Base-by-base conservation (phyloP, 2,797 vertebrate species). In the Molossus molossus region DNA sequence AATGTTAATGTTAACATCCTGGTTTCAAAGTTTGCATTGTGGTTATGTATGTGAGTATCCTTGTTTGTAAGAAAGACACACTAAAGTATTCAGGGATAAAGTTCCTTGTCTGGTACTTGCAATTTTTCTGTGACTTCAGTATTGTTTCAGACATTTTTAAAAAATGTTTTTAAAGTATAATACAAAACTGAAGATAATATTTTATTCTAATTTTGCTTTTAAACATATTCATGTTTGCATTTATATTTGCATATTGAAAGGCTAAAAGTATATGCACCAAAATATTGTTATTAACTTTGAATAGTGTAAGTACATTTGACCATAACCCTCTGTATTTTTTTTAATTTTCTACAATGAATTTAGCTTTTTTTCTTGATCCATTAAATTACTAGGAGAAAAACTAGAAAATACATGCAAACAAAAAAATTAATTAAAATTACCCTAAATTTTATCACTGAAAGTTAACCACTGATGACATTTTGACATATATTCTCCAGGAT, bases 121-220 rank as follows among this genome's bases (percentile, higher is more conserved):
- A 82, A 50, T 14, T 67, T 77, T 58, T 53, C 69, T 91, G 9
- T 29, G 40, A 83, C 60, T 76, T 67, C 40, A 58, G 62, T 40
- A 64, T 94, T 70, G 55, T 40, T 70, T 94, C n/a, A 77, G 29
- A 70, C 33, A 55, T 53, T 70, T 70, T 81, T 10, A 55, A 90
- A 86, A 86, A 60, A 72, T 29, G 14, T 62, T 70, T 83, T 62
- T 48, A 53, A 84, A 94, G 23, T 40, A 48, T 69, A 77, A 53
- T 60, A 50, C 57, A 88, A 77, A 18, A 40, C 9, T 40, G 37
- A 3, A 70, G 60, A 37, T 29, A 58, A 50, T 29, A 75, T 75
- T 75, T 89, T 4, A 62, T 40, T 60, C n/a, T 37, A 70, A 80
- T 70, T 60, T 67, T 87, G 18, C 18, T 25, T 85, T 67, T 48